Conservation (phyloP, 2,888 invertebrate genomes). For the Synergus gifuensis region DNA sequence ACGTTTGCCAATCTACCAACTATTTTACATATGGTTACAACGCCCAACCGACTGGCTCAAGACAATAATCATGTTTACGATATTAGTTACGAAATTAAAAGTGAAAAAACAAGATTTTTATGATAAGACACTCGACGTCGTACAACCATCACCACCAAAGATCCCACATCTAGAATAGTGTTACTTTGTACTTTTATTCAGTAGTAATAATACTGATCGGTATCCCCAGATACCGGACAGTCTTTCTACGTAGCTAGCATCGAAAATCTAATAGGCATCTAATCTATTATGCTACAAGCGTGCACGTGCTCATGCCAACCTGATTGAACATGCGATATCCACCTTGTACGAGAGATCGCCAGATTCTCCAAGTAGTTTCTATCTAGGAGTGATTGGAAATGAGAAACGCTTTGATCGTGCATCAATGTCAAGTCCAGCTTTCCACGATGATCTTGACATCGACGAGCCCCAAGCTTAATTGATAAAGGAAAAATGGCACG, state of each 20-base stretch:
- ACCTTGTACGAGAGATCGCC: constrained; percentile 42
- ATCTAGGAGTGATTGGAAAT: not conserved
- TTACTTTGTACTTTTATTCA: constrained; percentile 51
- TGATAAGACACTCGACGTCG: constrained; percentile 66
- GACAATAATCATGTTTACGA: constrained; percentile 52
- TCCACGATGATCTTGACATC: not conserved
- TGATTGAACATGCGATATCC: constrained; percentile 47
- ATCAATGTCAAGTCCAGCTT: not conserved
- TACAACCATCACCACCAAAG: constrained; percentile 76
- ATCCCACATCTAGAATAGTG: constrained; percentile 55
- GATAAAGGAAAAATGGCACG: not conserved
- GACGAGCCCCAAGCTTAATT: not conserved
- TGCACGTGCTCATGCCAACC: constrained; percentile 55
- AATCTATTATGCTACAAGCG: constrained; percentile 50
- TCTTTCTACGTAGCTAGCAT: constrained; percentile 34
- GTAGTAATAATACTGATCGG: constrained; percentile 43
- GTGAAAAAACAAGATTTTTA: constrained; percentile 53
- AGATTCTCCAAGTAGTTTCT: not conserved
- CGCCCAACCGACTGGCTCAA: constrained; percentile 55
- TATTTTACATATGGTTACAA: constrained; percentile 64
- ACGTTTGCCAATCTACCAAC: constrained; percentile 65
- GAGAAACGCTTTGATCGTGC: not conserved
- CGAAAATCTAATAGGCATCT: constrained; percentile 48
- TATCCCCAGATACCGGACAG: constrained; percentile 50
- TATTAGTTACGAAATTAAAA: constrained; percentile 51